Evolutionary conservation across 2,113 vertebrate species (phyloP).

Genomic region (Corythaixoides concolor): DNA sequence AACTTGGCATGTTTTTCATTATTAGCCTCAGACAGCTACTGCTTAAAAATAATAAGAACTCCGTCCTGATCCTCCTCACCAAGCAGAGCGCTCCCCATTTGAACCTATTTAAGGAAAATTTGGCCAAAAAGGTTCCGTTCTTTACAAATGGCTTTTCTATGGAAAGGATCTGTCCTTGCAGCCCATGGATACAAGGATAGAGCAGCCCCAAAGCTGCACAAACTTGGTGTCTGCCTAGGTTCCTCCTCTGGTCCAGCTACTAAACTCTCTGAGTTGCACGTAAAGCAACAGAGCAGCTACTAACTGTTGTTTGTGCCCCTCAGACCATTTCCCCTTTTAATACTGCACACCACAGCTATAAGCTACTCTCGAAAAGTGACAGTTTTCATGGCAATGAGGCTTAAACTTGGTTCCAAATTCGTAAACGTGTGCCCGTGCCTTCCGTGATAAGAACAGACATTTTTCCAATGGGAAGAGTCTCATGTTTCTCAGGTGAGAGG

Average conservation of each 20-base stretch:
- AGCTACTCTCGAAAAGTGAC: not conserved
- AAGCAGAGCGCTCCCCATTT: not conserved
- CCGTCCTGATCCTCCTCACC: not conserved
- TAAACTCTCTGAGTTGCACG: not conserved
- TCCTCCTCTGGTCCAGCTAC: not conserved
- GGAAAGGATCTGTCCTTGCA: not conserved
- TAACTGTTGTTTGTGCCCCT: not conserved
- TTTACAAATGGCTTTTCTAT: not conserved
- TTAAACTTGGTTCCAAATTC: not conserved
- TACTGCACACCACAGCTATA: not conserved
- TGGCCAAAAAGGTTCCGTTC: not conserved
- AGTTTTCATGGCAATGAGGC: not conserved
- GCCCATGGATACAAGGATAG: too few species aligned
- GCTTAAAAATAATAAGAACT: constrained; percentile 44
- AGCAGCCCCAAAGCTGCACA: not conserved
- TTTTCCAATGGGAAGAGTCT: not conserved
- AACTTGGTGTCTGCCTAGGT: not conserved
- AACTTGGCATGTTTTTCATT: not conserved
- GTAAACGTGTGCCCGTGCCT: not conserved
- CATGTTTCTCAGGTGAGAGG: not conserved
- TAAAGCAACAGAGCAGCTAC: not conserved
- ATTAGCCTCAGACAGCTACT: not conserved
- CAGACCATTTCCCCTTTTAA: not conserved
- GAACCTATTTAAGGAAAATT: not conserved
- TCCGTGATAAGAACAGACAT: not conserved